Percentiles rank a stretch among this genome's conserved stretches.
These are phyloP conservation scores for Ephialtes manifestator DNA, from an alignment of 2,888 invertebrate species.

Conservation along the genomic window DNA sequence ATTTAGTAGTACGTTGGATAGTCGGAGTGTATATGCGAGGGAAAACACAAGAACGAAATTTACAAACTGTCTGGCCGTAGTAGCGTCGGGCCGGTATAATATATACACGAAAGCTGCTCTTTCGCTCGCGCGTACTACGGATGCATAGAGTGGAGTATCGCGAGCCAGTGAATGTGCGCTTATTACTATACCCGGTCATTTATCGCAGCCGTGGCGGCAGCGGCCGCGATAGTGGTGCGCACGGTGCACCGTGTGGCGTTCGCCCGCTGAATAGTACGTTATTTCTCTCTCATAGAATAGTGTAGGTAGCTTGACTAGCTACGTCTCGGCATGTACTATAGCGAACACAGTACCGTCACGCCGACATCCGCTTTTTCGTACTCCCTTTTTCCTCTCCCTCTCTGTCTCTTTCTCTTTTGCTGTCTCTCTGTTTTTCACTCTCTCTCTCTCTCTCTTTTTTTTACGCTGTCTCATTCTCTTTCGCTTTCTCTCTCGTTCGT, in stretches of 20 bases:
- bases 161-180: conserved; percentile 47
- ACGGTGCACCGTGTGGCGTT: conserved; percentile 39
- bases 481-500: too few species aligned
- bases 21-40: background rate
- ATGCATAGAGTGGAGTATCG: conserved; percentile 31
- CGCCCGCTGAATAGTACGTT: conserved; percentile 45
- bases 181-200: conserved; percentile 58
- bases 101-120: conserved; percentile 34
- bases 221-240: conserved; percentile 13
- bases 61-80: conserved; percentile 18
- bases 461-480: background rate
- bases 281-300: conserved; percentile 46
- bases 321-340: conserved; percentile 6
- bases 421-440: conserved; percentile 6
- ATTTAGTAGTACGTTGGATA: conserved; percentile 10
- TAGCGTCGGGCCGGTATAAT: conserved; percentile 10
- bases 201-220: conserved; percentile 35
- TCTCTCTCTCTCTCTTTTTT: background rate
- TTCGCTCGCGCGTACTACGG: conserved; percentile 15
- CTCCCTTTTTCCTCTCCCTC: background rate
- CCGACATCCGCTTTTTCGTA: conserved; percentile 46
- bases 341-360: conserved; percentile 25
- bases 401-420: background rate
- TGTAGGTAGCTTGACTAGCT: background rate
- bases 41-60: conserved; percentile 34